phyloP scores from a whole-genome alignment of 2,797 vertebrate genomes.

The Glossophaga mutica region DNA sequence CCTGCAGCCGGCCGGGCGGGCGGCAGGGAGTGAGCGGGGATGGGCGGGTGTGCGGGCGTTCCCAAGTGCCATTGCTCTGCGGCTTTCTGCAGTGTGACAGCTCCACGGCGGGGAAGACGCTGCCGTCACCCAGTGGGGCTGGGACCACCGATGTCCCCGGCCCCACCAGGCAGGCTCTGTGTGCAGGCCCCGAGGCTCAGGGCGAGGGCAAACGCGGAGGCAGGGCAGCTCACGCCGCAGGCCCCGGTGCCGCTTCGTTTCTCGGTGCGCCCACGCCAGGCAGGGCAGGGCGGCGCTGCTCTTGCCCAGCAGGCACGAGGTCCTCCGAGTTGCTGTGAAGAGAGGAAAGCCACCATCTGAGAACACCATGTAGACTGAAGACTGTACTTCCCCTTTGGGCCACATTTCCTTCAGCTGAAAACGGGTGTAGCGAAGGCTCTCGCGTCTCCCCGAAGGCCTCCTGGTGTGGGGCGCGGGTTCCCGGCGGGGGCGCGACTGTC shows the following conservation, averaged over 20 bases:
- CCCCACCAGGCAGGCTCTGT: background rate
- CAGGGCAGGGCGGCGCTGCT: accelerated
- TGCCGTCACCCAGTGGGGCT: background rate
- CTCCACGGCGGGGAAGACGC: background rate
- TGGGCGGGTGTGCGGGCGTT: background rate
- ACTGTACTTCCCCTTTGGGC: background rate
- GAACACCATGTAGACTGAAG: accelerated
- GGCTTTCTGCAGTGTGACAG: background rate
- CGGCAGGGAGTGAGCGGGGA: accelerated
- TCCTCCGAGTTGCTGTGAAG: background rate
- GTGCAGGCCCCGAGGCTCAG: background rate
- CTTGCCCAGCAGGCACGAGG: accelerated
- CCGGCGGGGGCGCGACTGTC: accelerated
- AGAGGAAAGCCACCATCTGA: background rate
- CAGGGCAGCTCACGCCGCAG: background rate
- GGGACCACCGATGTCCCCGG: background rate
- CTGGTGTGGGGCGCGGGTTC: accelerated
- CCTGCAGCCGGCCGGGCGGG: no score
- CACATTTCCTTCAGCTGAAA: background rate
- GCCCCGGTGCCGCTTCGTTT: accelerated
- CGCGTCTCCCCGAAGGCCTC: accelerated
- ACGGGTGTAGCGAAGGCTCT: accelerated
- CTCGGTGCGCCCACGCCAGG: accelerated
- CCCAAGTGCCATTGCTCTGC: accelerated
- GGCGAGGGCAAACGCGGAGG: background rate